Evolutionary conservation across 2,888 invertebrate genomes (phyloP).

Genomic region (Cenopis cana): DNA sequence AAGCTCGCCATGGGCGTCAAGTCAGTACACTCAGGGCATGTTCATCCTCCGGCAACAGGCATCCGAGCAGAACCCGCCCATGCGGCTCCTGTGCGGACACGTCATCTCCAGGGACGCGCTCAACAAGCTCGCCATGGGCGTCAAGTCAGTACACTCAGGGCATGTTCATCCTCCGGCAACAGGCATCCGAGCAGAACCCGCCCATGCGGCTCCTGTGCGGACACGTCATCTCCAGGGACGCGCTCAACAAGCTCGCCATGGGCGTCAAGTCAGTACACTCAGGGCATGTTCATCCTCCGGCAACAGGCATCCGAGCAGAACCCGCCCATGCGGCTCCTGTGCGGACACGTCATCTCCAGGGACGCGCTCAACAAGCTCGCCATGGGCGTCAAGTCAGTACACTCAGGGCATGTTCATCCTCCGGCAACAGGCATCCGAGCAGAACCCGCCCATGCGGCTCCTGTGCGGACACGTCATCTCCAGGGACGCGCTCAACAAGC

Average conservation of each 20-base stretch:
- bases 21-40: too few relatives aligned
- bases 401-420: too few relatives aligned
- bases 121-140: conserved; percentile 96
- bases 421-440: conserved; percentile 97
- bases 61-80: conserved; percentile 98
- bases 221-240: conserved; percentile 99
- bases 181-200: conserved; percentile 97
- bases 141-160: too few relatives aligned
- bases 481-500: conserved; percentile 97
- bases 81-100: conserved; percentile 98
- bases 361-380: conserved; percentile 98
- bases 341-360: conserved; percentile 99
- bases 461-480: conserved; percentile 99
- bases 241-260: conserved; percentile 96
- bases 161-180: conserved; percentile 97
- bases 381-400: conserved; percentile 96
- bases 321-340: conserved; percentile 98
- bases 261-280: conserved; percentile 97
- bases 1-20: conserved; percentile 97
- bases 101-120: conserved; percentile 99
- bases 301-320: conserved; percentile 98
- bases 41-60: conserved; percentile 98
- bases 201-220: conserved; percentile 99
- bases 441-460: conserved; percentile 98
- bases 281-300: conserved; percentile 96